Conservation (phyloP, 2,888 invertebrate genomes). For the Zonitis immaculata region DNA sequence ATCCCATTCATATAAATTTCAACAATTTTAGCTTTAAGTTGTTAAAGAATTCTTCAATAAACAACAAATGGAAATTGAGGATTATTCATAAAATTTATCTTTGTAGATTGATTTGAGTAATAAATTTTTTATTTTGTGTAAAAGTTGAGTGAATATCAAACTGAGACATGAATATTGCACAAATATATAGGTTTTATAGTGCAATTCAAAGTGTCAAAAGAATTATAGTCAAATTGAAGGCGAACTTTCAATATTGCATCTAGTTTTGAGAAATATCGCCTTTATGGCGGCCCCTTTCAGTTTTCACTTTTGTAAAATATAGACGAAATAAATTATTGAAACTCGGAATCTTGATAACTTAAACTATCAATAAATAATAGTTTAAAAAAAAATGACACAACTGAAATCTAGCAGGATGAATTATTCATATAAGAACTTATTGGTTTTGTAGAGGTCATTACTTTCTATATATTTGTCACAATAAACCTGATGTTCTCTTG, state of each 20-base stretch:
- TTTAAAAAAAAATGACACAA: constrained; percentile 38
- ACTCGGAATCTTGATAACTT: constrained; percentile 39
- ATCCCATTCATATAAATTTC: constrained; percentile 29
- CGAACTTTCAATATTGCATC: constrained; percentile 43
- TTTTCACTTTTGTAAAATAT: constrained; percentile 46
- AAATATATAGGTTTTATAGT: neutral
- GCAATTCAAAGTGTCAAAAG: constrained; percentile 23
- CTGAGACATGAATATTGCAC: neutral
- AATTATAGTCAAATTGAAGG: constrained; percentile 41
- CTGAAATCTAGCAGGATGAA: constrained; percentile 31
- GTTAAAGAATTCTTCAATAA: constrained; percentile 10
- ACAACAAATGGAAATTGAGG: too few relatives aligned
- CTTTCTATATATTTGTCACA: too few relatives aligned
- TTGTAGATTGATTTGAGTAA: too few relatives aligned
- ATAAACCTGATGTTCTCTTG: too few relatives aligned
- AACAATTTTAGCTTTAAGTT: constrained; percentile 23
- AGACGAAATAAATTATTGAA: constrained; percentile 41
- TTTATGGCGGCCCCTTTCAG: constrained; percentile 36
- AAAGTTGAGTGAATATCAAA: too few relatives aligned
- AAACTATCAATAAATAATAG: constrained; percentile 44
- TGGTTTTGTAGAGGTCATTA: too few relatives aligned
- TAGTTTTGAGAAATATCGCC: constrained; percentile 42
- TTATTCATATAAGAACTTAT: constrained; percentile 39
- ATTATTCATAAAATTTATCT: too few relatives aligned
- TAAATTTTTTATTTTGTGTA: too few relatives aligned